phyloP scores from a whole-genome alignment of 2,797 vertebrate genomes.

The Acrossocheilus wenchowensis region DNA sequence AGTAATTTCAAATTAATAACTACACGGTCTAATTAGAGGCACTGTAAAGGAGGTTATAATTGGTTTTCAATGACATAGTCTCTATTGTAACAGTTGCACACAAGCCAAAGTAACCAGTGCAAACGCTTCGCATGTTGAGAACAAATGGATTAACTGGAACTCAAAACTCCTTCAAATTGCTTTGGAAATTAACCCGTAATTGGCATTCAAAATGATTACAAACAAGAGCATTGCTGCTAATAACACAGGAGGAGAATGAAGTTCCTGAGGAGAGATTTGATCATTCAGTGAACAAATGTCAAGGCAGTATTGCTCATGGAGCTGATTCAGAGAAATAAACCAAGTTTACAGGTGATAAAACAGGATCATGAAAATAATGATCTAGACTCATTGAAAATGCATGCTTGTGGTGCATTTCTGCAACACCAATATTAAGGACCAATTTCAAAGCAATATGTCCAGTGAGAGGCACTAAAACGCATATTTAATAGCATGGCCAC shows the following conservation, averaged over 20 bases:
- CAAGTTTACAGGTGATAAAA: background rate
- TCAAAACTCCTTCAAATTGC: background rate
- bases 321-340: background rate
- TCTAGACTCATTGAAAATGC: no score
- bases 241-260: background rate
- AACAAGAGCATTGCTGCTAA: background rate
- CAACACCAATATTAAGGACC: no score
- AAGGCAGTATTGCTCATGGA: background rate
- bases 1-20: slow-evolving; percentile 78
- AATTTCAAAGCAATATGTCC: no score
- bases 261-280: background rate
- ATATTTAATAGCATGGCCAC: no score
- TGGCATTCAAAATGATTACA: background rate
- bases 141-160: background rate
- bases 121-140: background rate
- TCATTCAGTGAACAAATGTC: no score
- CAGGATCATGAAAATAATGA: background rate
- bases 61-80: slow-evolving; percentile 57
- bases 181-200: background rate
- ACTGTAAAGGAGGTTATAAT: slow-evolving; percentile 46
- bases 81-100: background rate
- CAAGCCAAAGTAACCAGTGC: no score
- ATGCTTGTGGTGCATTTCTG: no score
- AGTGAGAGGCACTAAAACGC: no score
- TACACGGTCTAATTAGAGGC: slow-evolving; percentile 62